Conservation (phyloP, 1,140 invertebrate species). For the Agrilus planipennis region DNA sequence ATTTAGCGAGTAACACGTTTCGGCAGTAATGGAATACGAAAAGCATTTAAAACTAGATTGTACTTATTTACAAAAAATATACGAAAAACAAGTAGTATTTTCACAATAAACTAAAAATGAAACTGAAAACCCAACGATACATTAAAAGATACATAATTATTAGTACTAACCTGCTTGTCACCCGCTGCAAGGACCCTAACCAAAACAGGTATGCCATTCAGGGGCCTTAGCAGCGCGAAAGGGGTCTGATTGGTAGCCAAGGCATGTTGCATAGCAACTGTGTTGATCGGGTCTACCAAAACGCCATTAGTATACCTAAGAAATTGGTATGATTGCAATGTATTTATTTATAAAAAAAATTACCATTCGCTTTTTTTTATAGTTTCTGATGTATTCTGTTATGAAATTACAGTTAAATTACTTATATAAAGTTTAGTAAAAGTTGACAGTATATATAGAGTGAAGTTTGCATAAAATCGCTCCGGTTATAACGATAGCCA, state of each 20-base stretch:
- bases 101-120: neutral
- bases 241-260: constrained; percentile 38
- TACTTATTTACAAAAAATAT: neutral
- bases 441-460: too few relatives aligned
- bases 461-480: too few relatives aligned
- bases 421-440: too few relatives aligned
- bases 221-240: constrained; percentile 45
- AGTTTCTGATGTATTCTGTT: too few relatives aligned
- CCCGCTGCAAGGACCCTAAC: constrained; percentile 43
- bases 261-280: constrained; percentile 44
- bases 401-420: too few relatives aligned
- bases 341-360: too few relatives aligned
- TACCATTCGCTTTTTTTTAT: too few relatives aligned
- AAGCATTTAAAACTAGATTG: too few relatives aligned
- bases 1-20: too few relatives aligned
- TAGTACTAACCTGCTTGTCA: constrained; percentile 38
- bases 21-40: too few relatives aligned
- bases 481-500: too few relatives aligned
- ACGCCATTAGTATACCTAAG: constrained; percentile 28
- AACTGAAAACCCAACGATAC: neutral
- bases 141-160: neutral
- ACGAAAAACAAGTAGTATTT: neutral
- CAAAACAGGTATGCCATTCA: constrained; percentile 45
- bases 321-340: too few relatives aligned
- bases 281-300: constrained; percentile 45